phyloP scores from a whole-genome alignment of 2,113 vertebrate genomes.

The Kryptolebias marmoratus region DNA sequence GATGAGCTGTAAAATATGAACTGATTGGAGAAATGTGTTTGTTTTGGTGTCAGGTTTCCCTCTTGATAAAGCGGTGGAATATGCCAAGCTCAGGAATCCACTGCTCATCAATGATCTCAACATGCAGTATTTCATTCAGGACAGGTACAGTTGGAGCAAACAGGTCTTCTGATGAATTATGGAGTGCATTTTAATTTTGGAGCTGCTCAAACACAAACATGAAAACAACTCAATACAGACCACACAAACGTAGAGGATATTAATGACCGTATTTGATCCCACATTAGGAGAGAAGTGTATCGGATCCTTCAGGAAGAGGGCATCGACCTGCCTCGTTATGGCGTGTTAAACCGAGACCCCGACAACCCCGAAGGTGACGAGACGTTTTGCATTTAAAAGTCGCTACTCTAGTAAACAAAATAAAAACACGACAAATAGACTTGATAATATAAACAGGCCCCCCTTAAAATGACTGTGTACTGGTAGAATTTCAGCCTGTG shows the following conservation, averaged over 20 bases:
- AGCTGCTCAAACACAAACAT: neutral
- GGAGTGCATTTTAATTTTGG: neutral
- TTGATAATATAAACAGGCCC: no score
- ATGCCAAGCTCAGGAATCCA: constrained; percentile 92
- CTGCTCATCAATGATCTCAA: constrained; percentile 96
- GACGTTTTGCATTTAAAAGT: neutral
- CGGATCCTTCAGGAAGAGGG: constrained; percentile 95
- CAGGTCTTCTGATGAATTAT: no score
- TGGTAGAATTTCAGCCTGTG: no score
- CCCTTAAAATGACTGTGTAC: no score
- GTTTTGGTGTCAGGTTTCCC: constrained; percentile 86
- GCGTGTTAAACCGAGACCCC: constrained; percentile 93
- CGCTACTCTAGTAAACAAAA: neutral
- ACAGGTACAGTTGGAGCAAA: constrained; percentile 82
- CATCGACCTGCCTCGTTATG: constrained; percentile 94
- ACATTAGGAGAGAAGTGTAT: constrained; percentile 92
- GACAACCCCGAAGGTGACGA: constrained; percentile 90
- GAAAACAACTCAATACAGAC: neutral
- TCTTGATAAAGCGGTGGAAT: constrained; percentile 96
- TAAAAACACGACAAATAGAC: neutral
- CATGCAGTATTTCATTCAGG: constrained; percentile 98
- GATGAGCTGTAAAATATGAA: neutral
- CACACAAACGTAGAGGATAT: neutral
- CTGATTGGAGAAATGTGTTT: neutral
- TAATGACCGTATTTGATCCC: neutral